These are phyloP conservation scores for Archips xylosteana DNA, from an alignment of 2,888 invertebrate species.

Conservation along the genomic window DNA sequence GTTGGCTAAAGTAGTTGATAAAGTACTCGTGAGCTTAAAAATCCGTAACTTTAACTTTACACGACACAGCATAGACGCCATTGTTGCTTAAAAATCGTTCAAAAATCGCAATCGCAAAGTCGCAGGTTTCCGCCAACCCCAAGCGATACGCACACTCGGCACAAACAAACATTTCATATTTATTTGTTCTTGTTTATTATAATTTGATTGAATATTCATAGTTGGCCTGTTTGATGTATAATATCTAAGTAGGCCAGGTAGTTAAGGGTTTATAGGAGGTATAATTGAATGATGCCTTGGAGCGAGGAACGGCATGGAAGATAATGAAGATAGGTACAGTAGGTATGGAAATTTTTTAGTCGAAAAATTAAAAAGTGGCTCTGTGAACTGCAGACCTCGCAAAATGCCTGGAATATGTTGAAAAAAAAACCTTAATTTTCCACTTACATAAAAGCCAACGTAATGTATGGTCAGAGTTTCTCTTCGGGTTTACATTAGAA, in stretches of 20 bases:
- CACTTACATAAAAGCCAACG: no score
- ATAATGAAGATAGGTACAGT: not conserved
- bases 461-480: no score
- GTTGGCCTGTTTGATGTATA: conserved; percentile 43
- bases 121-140: not conserved
- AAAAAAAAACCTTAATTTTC: no score
- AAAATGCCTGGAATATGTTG: no score
- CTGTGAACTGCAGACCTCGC: no score
- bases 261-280: conserved; percentile 17
- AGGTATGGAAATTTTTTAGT: not conserved
- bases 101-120: not conserved
- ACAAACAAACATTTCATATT: conserved; percentile 23
- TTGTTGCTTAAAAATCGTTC: not conserved
- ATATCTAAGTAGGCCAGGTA: conserved; percentile 23
- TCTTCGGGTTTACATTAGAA: no score
- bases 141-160: not conserved
- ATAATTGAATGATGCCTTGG: conserved; percentile 8
- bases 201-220: conserved; percentile 62
- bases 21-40: no score
- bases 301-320: not conserved
- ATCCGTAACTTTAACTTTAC: no score
- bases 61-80: no score
- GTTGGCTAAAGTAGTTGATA: no score
- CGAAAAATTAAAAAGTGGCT: not conserved
- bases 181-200: conserved; percentile 61